Evolutionary conservation across 2,113 vertebrate genomes (phyloP).

Genomic region (Prionailurus viverrinus): DNA sequence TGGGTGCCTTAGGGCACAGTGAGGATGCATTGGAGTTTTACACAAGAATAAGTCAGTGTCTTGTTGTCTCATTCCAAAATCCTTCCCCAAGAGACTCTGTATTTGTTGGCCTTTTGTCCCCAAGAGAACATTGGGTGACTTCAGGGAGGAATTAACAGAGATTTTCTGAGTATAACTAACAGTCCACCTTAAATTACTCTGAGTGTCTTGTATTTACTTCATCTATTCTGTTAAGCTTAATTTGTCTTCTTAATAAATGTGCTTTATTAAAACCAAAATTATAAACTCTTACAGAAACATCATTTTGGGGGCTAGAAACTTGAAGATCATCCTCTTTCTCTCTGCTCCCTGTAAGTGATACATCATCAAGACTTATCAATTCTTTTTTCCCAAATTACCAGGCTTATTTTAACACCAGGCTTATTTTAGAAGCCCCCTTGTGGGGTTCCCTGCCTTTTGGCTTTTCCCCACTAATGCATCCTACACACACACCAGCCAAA

Average conservation of each 20-base stretch:
- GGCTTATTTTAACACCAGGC: not conserved
- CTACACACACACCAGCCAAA: not conserved
- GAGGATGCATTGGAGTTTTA: not conserved
- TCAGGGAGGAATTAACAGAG: not conserved
- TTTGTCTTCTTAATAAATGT: not conserved
- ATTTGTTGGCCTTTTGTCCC: constrained; percentile 26
- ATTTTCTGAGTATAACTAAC: not conserved
- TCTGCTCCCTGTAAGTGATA: not conserved
- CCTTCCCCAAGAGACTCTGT: not conserved
- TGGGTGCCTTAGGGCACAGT: not conserved
- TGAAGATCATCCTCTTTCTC: not conserved
- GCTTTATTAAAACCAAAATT: constrained; percentile 14
- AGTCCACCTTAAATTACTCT: not conserved
- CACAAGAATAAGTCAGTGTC: not conserved
- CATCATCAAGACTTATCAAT: not conserved
- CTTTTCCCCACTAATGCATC: not conserved
- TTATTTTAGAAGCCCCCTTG: not conserved
- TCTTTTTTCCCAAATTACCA: not conserved
- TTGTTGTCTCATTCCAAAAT: constrained; percentile 34
- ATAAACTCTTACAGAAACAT: not conserved
- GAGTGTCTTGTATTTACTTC: not conserved
- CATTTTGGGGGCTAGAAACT: not conserved
- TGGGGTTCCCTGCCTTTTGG: not conserved
- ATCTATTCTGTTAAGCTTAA: not conserved
- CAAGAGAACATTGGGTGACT: not conserved